Percentiles rank a stretch among this genome's conserved stretches.
Conservation (phyloP, 1,140 invertebrate species). For the Temnothorax longispinosus region DNA sequence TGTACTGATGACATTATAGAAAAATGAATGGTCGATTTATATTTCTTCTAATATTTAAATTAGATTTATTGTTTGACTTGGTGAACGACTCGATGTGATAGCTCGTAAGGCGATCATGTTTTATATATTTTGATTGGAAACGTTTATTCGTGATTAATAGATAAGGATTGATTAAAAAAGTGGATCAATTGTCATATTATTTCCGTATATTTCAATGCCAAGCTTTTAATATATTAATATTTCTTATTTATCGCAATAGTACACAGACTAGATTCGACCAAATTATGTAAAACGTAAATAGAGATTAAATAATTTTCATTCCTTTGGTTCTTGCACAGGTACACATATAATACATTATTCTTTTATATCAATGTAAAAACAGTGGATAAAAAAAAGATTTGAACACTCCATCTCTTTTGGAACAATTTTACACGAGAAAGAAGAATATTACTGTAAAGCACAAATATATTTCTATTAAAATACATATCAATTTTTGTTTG, state of each 20-base stretch:
- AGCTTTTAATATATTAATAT: not conserved
- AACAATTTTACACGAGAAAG: not conserved
- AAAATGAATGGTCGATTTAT: not conserved
- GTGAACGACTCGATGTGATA: not conserved
- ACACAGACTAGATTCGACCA: not conserved
- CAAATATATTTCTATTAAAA: too few relatives aligned
- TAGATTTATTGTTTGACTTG: too few relatives aligned
- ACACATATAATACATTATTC: not conserved
- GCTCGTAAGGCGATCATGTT: not conserved
- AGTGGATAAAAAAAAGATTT: not conserved
- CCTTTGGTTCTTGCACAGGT: not conserved
- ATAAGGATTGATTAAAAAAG: not conserved
- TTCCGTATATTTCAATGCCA: not conserved
- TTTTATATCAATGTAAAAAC: not conserved
- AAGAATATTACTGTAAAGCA: too few relatives aligned
- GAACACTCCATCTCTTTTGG: not conserved
- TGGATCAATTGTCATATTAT: not conserved
- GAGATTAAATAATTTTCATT: not conserved
- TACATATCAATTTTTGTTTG: too few relatives aligned
- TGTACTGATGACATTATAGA: not conserved
- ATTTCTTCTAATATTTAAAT: not conserved
- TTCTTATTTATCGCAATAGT: not conserved
- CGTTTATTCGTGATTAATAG: not conserved
- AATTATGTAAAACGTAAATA: conserved; percentile 11
- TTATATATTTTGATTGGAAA: not conserved